Conservation (phyloP, 2,888 invertebrate species). For the Acronicta psi region DNA sequence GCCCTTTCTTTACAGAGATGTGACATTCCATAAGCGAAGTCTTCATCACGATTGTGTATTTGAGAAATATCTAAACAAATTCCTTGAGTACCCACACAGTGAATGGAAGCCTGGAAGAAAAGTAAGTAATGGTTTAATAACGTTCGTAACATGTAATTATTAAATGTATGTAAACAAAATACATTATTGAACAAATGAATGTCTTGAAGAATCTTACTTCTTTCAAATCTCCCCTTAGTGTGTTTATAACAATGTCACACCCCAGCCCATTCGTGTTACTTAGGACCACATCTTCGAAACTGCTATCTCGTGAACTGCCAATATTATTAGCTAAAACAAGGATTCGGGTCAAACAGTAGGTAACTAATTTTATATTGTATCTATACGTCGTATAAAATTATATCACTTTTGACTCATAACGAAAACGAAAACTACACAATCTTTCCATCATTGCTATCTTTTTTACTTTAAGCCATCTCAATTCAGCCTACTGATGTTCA, state of each 20-base stretch:
- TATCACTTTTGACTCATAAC: too few relatives aligned
- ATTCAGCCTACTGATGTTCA: too few relatives aligned
- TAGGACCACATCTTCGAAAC: constrained; percentile 54
- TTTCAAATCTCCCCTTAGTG: constrained; percentile 64
- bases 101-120: constrained; percentile 61
- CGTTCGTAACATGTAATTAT: background rate
- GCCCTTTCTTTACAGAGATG: constrained; percentile 46
- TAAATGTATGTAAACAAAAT: too few relatives aligned
- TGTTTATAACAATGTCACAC: constrained; percentile 66
- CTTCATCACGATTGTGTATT: constrained; percentile 53
- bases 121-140: background rate
- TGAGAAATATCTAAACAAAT: constrained; percentile 59
- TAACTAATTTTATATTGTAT: too few relatives aligned
- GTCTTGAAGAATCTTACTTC: constrained; percentile 66
- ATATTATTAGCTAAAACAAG: constrained; percentile 67
- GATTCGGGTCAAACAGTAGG: background rate
- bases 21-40: constrained; percentile 61
- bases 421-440: too few relatives aligned
- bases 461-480: too few relatives aligned
- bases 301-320: constrained; percentile 69
- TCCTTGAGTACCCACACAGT: constrained; percentile 52
- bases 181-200: too few relatives aligned
- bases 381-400: too few relatives aligned
- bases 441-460: too few relatives aligned
- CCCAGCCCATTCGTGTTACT: constrained; percentile 51